Evolutionary conservation across 2,113 vertebrate genomes (phyloP).

Genomic region (Lethenteron reissneri): DNA sequence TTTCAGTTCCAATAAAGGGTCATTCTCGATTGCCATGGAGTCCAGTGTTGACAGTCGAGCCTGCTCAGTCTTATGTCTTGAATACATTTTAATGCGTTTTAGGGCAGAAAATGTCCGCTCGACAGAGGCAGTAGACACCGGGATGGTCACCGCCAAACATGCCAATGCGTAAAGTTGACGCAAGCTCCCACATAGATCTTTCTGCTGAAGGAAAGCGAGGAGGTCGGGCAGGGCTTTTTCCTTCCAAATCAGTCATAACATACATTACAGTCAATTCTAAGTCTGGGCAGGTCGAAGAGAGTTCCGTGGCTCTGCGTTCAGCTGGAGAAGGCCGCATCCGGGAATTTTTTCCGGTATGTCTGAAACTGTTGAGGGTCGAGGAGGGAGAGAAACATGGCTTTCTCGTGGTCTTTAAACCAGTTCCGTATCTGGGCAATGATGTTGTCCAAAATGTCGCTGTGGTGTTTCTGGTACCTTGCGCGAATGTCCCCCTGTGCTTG

Average conservation of each 20-base stretch:
- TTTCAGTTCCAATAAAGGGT: too few relatives aligned
- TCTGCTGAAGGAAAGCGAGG: slow-evolving; percentile 7
- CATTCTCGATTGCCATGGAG: too few relatives aligned
- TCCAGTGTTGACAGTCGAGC: too few relatives aligned
- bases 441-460: too few relatives aligned
- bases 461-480: too few relatives aligned
- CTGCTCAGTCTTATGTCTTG: too few relatives aligned
- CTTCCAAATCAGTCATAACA: slow-evolving; percentile 10
- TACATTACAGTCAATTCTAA: slow-evolving; percentile 11
- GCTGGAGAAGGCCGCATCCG: neutral
- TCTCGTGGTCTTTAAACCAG: slow-evolving; percentile 9
- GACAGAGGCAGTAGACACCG: neutral
- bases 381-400: slow-evolving; percentile 9
- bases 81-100: neutral
- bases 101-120: slow-evolving; percentile 9
- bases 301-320: slow-evolving; percentile 8
- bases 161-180: slow-evolving; percentile 1
- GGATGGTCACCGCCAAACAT: slow-evolving; percentile 7
- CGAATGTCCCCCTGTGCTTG: too few relatives aligned
- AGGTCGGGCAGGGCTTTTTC: slow-evolving; percentile 6
- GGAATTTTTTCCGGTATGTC: too few relatives aligned
- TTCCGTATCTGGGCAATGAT: slow-evolving; percentile 8
- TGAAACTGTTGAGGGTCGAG: too few relatives aligned
- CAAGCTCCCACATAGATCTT: too few relatives aligned
- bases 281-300: slow-evolving; percentile 9